A percentile compares a stretch with the other conserved stretches of the same genome.
These are phyloP conservation scores for Heliconius charithonia DNA, from an alignment of 2,888 invertebrate species.

Conservation along the genomic window DNA sequence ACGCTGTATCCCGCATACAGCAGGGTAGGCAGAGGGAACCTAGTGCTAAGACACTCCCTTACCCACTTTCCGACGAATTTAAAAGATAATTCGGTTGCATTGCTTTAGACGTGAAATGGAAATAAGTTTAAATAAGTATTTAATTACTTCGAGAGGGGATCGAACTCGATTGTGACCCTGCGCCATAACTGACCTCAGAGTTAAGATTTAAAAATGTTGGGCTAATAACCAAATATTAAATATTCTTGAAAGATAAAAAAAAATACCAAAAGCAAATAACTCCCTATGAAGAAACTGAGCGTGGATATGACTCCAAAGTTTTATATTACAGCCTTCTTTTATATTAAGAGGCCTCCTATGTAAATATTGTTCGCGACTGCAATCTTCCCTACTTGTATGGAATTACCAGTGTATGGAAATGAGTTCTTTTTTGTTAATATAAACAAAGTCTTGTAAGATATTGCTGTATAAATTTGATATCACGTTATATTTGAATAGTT, in stretches of 20 bases:
- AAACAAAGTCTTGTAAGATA: neutral
- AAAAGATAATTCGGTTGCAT: too few species aligned
- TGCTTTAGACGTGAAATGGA: too few species aligned
- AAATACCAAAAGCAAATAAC: slow-evolving; percentile 17
- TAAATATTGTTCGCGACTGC: slow-evolving; percentile 16
- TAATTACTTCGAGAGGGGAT: too few species aligned
- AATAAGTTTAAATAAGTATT: too few species aligned
- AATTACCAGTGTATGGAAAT: slow-evolving; percentile 13
- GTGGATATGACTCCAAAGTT: slow-evolving; percentile 30
- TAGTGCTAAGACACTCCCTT: too few species aligned
- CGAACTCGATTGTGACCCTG: too few species aligned
- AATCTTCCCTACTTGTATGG: slow-evolving; percentile 1
- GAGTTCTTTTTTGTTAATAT: slow-evolving; percentile 18
- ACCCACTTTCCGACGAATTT: too few species aligned
- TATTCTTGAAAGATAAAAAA: slow-evolving; percentile 21
- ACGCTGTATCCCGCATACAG: too few species aligned
- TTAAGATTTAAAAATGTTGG: neutral
- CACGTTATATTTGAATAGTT: neutral
- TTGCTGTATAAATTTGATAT: neutral
- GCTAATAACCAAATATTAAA: slow-evolving; percentile 1
- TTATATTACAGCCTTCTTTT: slow-evolving; percentile 28
- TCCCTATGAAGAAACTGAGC: slow-evolving; percentile 30
- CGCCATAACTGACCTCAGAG: too few species aligned
- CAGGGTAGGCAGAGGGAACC: too few species aligned
- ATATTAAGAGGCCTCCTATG: slow-evolving; percentile 17